phyloP scores from a whole-genome alignment of 2,888 invertebrate genomes.

The Liposcelis brunnea region DNA sequence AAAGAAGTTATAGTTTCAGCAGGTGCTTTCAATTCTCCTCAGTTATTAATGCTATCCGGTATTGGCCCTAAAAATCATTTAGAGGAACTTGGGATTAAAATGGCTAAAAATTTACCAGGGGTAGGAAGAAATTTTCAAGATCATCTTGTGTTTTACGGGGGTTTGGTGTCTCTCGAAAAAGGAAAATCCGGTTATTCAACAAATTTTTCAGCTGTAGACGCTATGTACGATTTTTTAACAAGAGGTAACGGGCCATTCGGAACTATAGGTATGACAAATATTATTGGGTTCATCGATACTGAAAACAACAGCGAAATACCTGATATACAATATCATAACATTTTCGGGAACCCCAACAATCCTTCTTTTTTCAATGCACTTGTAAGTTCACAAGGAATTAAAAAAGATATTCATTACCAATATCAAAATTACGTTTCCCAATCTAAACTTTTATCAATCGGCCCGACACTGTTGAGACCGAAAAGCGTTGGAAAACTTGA shows the following conservation, averaged over 20 bases:
- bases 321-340: conserved; percentile 36
- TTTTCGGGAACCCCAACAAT: conserved; percentile 8
- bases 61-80: conserved; percentile 30
- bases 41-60: conserved; percentile 34
- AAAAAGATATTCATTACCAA: conserved; percentile 19
- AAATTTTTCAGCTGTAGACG: conserved; percentile 17
- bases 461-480: conserved; percentile 32
- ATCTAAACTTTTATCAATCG: conserved; percentile 25
- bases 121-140: conserved; percentile 18
- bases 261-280: conserved; percentile 29
- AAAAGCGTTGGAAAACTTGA: conserved; percentile 27
- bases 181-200: too few relatives aligned
- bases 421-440: conserved; percentile 22
- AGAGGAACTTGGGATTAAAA: conserved; percentile 21
- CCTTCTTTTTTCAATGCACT: conserved; percentile 2
- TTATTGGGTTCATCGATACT: conserved; percentile 37
- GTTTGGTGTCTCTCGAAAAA: background rate
- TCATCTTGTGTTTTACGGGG: conserved; percentile 13
- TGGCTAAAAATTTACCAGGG: conserved; percentile 14
- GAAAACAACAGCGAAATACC: conserved; percentile 30
- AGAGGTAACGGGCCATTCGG: conserved; percentile 29
- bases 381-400: background rate
- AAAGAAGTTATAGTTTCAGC: conserved; percentile 36
- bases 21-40: conserved; percentile 32
- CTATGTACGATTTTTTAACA: conserved; percentile 26